Evolutionary conservation across 2,888 invertebrate species (phyloP).

Genomic region (Eugnorisma glareosa): DNA sequence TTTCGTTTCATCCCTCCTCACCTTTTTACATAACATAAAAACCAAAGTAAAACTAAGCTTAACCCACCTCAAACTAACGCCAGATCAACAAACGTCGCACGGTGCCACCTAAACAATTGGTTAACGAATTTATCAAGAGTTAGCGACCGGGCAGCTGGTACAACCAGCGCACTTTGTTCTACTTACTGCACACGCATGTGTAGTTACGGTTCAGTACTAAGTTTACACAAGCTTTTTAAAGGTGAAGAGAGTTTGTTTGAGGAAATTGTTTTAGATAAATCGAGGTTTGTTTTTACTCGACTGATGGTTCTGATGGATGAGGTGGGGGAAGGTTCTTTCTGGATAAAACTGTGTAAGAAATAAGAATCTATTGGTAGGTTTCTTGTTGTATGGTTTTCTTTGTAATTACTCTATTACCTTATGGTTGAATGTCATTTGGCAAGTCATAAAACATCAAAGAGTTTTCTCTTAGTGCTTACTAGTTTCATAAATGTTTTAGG

Average conservation of each 20-base stretch:
- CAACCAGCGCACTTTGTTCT: slow-evolving; percentile 58
- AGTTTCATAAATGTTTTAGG: not conserved
- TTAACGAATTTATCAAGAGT: slow-evolving; percentile 69
- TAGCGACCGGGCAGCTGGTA: slow-evolving; percentile 65
- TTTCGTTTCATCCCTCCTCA: not conserved
- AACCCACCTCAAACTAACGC: slow-evolving; percentile 2
- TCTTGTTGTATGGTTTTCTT: not conserved
- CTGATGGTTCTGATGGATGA: not conserved
- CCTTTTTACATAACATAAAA: not conserved
- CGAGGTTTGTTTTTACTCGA: slow-evolving; percentile 11
- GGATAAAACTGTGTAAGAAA: not conserved
- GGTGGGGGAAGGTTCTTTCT: not conserved
- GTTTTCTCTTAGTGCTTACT: not conserved
- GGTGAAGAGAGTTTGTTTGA: slow-evolving; percentile 37
- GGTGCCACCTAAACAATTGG: slow-evolving; percentile 55
- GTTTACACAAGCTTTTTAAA: slow-evolving; percentile 53
- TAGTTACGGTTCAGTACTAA: slow-evolving; percentile 35
- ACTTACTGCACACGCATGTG: slow-evolving; percentile 55
- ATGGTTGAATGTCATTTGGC: not conserved
- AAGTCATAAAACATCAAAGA: not conserved
- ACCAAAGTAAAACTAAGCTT: not conserved
- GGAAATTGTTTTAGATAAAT: slow-evolving; percentile 53
- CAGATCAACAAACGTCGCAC: slow-evolving; percentile 13
- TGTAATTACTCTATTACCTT: not conserved
- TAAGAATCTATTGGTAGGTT: not conserved